These are phyloP conservation scores for Macrosiphum euphorbiae DNA, from an alignment of 2,888 invertebrate species.

Conservation along the genomic window DNA sequence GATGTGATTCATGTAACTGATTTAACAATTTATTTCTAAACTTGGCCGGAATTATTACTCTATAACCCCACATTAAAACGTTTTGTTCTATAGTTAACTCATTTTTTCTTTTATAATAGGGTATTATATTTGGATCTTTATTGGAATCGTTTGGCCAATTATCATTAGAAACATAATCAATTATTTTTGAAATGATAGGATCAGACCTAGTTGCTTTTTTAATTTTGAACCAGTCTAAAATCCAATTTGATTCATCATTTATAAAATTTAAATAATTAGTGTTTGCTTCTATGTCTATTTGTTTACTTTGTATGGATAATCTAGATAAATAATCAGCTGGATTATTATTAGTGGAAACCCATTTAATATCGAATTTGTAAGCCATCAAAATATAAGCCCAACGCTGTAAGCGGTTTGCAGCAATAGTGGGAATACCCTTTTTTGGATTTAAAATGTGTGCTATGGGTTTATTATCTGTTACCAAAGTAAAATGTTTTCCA, in stretches of 20 bases:
- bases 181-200: conserved; percentile 36
- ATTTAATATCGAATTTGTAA: conserved; percentile 23
- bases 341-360: conserved; percentile 30
- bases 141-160: conserved; percentile 17
- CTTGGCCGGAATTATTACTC: conserved; percentile 32
- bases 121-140: conserved; percentile 24
- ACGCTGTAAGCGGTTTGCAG: conserved; percentile 21
- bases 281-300: not conserved
- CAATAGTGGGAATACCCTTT: conserved; percentile 29
- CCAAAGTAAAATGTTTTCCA: conserved; percentile 36
- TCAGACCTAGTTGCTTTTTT: conserved; percentile 34
- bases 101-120: conserved; percentile 38
- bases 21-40: conserved; percentile 11
- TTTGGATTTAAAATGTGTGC: conserved; percentile 22
- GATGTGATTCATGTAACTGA: conserved; percentile 33
- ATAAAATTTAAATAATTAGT: conserved; percentile 27
- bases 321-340: conserved; percentile 28
- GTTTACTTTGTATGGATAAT: conserved; percentile 7
- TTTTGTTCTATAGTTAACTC: conserved; percentile 26
- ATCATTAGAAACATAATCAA: conserved; percentile 16
- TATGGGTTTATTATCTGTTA: conserved; percentile 23
- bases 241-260: conserved; percentile 3
- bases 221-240: conserved; percentile 32
- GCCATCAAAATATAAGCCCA: conserved; percentile 25
- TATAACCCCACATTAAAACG: conserved; percentile 30